These are phyloP conservation scores for Halocaridina rubra DNA, from an alignment of 2,888 invertebrate genomes.

Conservation along the genomic window DNA sequence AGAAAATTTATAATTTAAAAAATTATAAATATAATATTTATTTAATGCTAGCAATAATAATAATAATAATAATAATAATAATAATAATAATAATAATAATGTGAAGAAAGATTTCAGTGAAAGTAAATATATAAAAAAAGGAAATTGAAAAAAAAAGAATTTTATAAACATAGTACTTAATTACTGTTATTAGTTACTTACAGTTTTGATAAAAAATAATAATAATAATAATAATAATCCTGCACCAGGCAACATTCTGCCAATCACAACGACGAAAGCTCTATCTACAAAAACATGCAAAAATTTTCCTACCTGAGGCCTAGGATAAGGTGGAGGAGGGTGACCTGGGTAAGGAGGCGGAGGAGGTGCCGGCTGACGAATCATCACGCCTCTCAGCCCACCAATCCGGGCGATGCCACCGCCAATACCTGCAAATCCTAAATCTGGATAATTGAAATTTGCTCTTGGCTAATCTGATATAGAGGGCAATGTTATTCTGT, in stretches of 20 bases:
- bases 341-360: conserved; percentile 67
- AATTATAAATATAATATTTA: too few relatives aligned
- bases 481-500: too few relatives aligned
- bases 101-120: too few relatives aligned
- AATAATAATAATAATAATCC: conserved; percentile 14
- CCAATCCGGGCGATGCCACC: conserved; percentile 20
- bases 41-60: too few relatives aligned
- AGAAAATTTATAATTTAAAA: too few relatives aligned
- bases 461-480: too few relatives aligned
- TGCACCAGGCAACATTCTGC: conserved; percentile 51
- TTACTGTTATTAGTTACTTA: too few relatives aligned
- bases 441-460: background rate
- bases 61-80: too few relatives aligned
- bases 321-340: conserved; percentile 68
- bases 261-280: conserved; percentile 44
- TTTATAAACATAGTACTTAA: too few relatives aligned
- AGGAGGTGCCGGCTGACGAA: conserved; percentile 49
- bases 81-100: too few relatives aligned
- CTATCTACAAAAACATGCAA: conserved; percentile 29
- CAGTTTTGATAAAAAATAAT: background rate
- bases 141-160: too few relatives aligned
- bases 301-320: conserved; percentile 41
- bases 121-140: too few relatives aligned
- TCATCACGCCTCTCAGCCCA: conserved; percentile 24
- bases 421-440: conserved; percentile 41